Evolutionary conservation across 2,113 vertebrate genomes (phyloP).

Genomic region (Aix galericulata): DNA sequence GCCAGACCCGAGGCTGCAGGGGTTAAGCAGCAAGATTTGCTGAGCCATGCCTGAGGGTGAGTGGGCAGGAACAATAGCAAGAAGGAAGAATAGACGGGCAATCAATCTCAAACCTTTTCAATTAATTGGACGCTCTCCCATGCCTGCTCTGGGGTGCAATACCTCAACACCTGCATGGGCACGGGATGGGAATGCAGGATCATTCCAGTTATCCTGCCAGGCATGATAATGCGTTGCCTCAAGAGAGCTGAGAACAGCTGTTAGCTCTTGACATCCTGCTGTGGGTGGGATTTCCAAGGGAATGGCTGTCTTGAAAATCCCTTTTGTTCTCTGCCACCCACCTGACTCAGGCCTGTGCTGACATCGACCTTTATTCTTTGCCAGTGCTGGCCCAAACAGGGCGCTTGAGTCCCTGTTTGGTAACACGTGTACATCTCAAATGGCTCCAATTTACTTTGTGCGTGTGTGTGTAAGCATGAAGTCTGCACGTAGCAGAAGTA

Average conservation of each 20-base stretch:
- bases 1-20: neutral
- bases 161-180: neutral
- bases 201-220: neutral
- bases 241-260: neutral
- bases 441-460: neutral
- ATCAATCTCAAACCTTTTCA: neutral
- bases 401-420: neutral
- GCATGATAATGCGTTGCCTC: neutral
- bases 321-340: neutral
- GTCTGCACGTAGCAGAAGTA: neutral
- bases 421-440: neutral
- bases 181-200: neutral
- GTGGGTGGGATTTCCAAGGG: neutral
- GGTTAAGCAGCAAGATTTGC: neutral
- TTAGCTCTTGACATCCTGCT: neutral
- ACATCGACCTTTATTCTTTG: neutral
- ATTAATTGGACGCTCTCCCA: neutral
- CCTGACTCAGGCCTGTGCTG: neutral
- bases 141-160: neutral
- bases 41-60: neutral
- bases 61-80: accelerated
- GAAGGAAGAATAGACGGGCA: too few relatives aligned
- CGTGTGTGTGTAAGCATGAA: neutral
- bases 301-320: neutral
- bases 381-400: neutral